These are phyloP conservation scores for Venturia canescens DNA, from an alignment of 1,140 invertebrate genomes.

Conservation along the genomic window DNA sequence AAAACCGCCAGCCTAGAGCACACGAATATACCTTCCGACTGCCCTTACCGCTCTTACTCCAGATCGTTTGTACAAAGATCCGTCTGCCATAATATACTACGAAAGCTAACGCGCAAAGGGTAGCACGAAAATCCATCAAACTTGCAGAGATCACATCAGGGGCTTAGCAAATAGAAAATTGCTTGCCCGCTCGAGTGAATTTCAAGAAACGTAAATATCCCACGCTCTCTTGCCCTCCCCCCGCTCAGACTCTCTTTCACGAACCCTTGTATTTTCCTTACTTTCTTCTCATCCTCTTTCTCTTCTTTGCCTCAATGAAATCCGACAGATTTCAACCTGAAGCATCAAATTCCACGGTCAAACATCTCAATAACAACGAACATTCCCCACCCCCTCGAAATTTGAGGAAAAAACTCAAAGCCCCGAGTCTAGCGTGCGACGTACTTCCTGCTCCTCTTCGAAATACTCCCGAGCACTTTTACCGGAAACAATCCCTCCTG, in stretches of 20 bases:
- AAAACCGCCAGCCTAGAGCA: constrained; percentile 19
- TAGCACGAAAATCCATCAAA: constrained; percentile 11
- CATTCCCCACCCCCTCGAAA: background rate
- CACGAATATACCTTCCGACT: background rate
- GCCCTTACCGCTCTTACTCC: constrained; percentile 3
- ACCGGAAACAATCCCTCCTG: too few species aligned
- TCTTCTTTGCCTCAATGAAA: background rate
- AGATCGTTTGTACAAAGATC: constrained; percentile 32
- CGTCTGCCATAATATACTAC: background rate
- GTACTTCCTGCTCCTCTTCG: too few species aligned
- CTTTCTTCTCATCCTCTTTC: background rate
- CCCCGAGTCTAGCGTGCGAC: too few species aligned
- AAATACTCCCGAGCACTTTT: too few species aligned
- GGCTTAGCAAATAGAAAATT: constrained; percentile 11
- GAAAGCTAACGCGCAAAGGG: constrained; percentile 13
- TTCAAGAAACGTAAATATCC: constrained; percentile 21
- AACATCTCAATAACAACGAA: constrained; percentile 2
- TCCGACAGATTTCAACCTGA: background rate
- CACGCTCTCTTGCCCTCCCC: background rate
- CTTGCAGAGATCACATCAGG: constrained; percentile 13
- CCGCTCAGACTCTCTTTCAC: too few species aligned
- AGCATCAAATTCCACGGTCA: background rate
- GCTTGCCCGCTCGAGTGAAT: background rate
- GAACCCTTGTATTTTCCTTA: background rate
- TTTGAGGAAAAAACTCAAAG: constrained; percentile 24